These are phyloP conservation scores for Acleris holmiana DNA, from an alignment of 2,888 invertebrate genomes.

Conservation along the genomic window DNA sequence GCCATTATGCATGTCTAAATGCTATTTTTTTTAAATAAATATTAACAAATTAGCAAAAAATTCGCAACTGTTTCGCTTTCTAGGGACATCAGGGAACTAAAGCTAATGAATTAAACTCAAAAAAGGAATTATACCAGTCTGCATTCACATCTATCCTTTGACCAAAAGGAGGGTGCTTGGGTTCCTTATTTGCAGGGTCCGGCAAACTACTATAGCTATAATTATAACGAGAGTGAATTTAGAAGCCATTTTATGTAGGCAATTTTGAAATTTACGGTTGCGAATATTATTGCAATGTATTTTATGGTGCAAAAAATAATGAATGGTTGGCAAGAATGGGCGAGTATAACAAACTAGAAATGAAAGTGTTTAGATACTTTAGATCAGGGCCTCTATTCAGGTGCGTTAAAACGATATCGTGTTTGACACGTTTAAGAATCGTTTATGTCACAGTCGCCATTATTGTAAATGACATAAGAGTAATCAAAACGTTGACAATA, in stretches of 20 bases:
- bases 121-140: background rate
- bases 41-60: too few relatives aligned
- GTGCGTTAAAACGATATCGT: too few relatives aligned
- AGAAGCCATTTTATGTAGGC: slow-evolving; percentile 72
- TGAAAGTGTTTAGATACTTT: slow-evolving; percentile 11
- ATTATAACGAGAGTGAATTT: slow-evolving; percentile 66
- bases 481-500: too few relatives aligned
- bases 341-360: slow-evolving; percentile 4
- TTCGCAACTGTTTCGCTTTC: too few relatives aligned
- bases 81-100: too few relatives aligned
- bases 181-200: slow-evolving; percentile 64
- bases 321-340: slow-evolving; percentile 29
- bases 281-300: slow-evolving; percentile 54
- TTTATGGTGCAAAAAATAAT: slow-evolving; percentile 54
- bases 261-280: slow-evolving; percentile 60
- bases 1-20: too few relatives aligned
- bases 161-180: slow-evolving; percentile 70
- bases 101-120: background rate
- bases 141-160: slow-evolving; percentile 50
- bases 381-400: too few relatives aligned
- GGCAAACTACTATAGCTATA: slow-evolving; percentile 53
- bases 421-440: too few relatives aligned
- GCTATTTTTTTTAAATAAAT: too few relatives aligned
- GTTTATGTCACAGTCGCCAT: too few relatives aligned
- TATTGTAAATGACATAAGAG: too few relatives aligned